phyloP scores from a whole-genome alignment of 2,113 vertebrate genomes.

The Rallus limicola region DNA sequence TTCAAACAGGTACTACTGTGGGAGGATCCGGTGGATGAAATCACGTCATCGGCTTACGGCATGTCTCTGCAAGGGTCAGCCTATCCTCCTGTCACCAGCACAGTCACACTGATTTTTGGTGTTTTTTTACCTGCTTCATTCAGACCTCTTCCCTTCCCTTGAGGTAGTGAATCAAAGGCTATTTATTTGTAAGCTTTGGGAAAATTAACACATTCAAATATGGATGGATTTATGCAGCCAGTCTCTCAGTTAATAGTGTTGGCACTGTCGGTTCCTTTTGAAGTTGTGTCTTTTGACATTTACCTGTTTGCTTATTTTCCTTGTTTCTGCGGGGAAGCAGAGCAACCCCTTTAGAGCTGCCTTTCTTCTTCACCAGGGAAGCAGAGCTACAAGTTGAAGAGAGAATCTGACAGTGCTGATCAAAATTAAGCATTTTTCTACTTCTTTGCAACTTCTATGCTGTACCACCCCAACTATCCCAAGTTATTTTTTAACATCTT shows the following conservation, averaged over 20 bases:
- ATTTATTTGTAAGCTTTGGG: neutral
- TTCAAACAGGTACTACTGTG: neutral
- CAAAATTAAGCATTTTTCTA: neutral
- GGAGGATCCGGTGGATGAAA: neutral
- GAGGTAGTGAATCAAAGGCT: neutral
- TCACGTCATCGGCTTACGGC: neutral
- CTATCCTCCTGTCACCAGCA: neutral
- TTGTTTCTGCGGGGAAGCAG: neutral
- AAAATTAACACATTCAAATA: conserved; percentile 24
- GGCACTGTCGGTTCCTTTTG: conserved; percentile 45
- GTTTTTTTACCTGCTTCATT: neutral
- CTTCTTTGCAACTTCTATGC: neutral
- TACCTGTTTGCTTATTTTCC: conserved; percentile 10
- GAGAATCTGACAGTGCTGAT: neutral
- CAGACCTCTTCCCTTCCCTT: neutral
- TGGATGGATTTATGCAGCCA: conserved; percentile 11
- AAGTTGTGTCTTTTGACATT: neutral
- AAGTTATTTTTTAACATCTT: neutral
- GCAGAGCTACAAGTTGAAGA: neutral
- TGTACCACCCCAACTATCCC: neutral
- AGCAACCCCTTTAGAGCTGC: neutral
- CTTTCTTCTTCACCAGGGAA: neutral
- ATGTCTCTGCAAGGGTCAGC: accelerated
- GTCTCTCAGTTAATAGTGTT: neutral
- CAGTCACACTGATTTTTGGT: neutral